Evolutionary conservation across 2,797 vertebrate species (phyloP).

Genomic region (Myoxocephalus aenaeus): DNA sequence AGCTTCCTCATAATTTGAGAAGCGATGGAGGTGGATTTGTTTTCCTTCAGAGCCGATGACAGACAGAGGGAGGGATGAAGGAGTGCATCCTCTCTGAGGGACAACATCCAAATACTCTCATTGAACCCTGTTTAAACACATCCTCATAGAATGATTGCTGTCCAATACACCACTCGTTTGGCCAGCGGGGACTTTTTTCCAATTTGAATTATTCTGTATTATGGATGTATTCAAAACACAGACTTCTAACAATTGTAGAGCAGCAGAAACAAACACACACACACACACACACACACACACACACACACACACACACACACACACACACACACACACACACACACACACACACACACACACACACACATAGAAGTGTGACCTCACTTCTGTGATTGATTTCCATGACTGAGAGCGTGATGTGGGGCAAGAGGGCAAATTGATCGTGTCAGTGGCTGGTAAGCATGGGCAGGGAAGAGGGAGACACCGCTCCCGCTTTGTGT

Average conservation of each 20-base stretch:
- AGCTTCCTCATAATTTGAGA: neutral
- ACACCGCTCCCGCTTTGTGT: conserved; percentile 36
- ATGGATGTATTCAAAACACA: conserved; percentile 17
- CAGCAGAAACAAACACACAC: too few species aligned
- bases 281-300: too few species aligned
- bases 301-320: too few species aligned
- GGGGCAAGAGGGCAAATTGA: conserved; percentile 38
- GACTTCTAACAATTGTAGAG: neutral
- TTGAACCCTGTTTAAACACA: conserved; percentile 37
- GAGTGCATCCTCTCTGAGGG: neutral
- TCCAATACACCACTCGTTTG: conserved; percentile 19
- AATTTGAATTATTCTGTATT: conserved; percentile 35
- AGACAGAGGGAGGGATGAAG: neutral
- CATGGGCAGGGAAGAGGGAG: conserved; percentile 25
- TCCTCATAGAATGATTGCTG: conserved; percentile 17
- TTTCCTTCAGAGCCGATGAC: conserved; percentile 22
- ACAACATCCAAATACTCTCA: conserved; percentile 35
- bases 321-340: too few species aligned
- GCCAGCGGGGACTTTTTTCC: conserved; percentile 4
- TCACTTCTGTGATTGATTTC: conserved; percentile 50
- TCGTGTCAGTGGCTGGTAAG: conserved; percentile 43
- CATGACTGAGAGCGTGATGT: conserved; percentile 15
- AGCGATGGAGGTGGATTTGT: neutral
- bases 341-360: neutral
- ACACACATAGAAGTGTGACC: neutral